Base-by-base conservation (phyloP, 2,113 vertebrate genomes). In the Dicrurus megarhynchus region DNA sequence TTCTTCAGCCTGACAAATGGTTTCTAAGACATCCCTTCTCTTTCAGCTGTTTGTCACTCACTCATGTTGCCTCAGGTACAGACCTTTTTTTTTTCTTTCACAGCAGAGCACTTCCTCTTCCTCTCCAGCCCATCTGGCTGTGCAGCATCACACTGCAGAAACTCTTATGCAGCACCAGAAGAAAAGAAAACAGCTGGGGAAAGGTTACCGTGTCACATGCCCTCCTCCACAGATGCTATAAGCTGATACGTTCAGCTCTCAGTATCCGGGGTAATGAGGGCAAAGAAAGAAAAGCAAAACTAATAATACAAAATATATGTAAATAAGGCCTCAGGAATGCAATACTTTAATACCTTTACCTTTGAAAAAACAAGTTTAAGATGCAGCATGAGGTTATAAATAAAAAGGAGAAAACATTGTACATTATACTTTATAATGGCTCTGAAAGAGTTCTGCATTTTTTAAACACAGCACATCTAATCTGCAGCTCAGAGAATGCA, bases 101-200 rank as follows among this genome's bases (percentile, higher is more conserved):
- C 35, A 78, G 68, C 76, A 93, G 37, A 93, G 49, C 53, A 60
- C 49, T 92, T 84, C 79, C 37, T 68, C 61, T 88, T 92, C 57
- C 88, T 70, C 69, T 89, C 74, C 61, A 89, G 57, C 89, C 84
- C 77, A 87, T 78, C 89, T 87, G 79, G 35, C 67, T 89, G 44
- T 63, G 87, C 93, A 84, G 64, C 88, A 86, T 83, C 90, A 88
- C 28, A 9, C 49, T 81, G 57, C 79, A 96, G 90, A 96, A 93
- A 84, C 28, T 59, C 88, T 86, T 84, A 89, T 74, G 68, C 61
- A 84, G 96, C 65, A 89, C 32, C 44, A 89, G 61, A 93, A 93
- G 69, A 84, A 87, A 60, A 87, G 64, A 87, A 94, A 96, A 94
- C 90, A 94, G 93, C 95, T 94, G 90, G 37, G 57, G 69, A 92